phyloP scores from a whole-genome alignment of 2,113 vertebrate genomes.

The Crotalus horridus region DNA sequence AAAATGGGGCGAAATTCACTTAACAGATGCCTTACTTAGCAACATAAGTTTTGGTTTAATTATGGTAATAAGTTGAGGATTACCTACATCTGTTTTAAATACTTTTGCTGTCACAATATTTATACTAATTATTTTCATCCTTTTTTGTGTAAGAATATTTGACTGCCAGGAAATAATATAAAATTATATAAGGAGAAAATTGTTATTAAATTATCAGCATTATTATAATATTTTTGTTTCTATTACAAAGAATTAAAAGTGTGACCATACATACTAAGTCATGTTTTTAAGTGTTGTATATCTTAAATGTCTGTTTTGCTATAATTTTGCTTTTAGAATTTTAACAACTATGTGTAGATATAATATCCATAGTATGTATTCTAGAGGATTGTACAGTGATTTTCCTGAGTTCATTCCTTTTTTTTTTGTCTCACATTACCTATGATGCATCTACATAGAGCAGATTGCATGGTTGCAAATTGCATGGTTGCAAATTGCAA shows the following conservation, averaged over 20 bases:
- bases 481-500: background rate
- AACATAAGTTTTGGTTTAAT: background rate
- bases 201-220: slow-evolving; percentile 25
- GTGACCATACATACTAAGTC: background rate
- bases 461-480: background rate
- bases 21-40: background rate
- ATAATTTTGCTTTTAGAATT: background rate
- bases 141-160: slow-evolving; percentile 45
- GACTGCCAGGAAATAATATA: slow-evolving; percentile 42
- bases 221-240: background rate
- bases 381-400: background rate
- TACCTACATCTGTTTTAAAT: slow-evolving; percentile 28
- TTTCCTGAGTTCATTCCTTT: background rate
- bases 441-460: background rate
- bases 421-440: background rate
- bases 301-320: background rate
- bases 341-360: background rate
- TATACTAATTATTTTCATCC: slow-evolving; percentile 39
- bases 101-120: slow-evolving; percentile 41
- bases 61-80: background rate
- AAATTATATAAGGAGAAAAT: slow-evolving; percentile 40
- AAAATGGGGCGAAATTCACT: background rate
- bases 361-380: background rate
- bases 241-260: background rate
- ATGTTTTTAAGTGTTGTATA: background rate